phyloP scores from a whole-genome alignment of 2,797 vertebrate genomes.

The Poecilia gillii region DNA sequence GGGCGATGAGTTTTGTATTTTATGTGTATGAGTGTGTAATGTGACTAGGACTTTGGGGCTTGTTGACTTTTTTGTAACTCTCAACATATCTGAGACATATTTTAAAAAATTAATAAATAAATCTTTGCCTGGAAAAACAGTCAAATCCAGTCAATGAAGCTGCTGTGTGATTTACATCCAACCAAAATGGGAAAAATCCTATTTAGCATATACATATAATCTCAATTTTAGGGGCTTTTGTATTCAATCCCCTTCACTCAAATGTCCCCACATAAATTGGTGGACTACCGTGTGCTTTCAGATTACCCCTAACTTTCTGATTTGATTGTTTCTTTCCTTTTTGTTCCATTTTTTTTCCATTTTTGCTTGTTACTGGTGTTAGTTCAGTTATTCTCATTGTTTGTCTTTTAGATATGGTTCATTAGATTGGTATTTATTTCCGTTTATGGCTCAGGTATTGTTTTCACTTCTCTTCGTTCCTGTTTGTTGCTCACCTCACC shows the following conservation, averaged over 20 bases:
- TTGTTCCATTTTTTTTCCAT: too few species aligned
- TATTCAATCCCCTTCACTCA: not conserved
- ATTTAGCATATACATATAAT: not conserved
- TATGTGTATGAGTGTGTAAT: not conserved
- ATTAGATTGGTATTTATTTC: too few species aligned
- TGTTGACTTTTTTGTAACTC: slow-evolving; percentile 43
- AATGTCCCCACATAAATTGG: not conserved
- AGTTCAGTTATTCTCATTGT: too few species aligned
- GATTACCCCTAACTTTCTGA: not conserved
- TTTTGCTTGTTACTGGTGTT: too few species aligned
- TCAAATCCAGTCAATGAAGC: not conserved
- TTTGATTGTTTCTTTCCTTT: too few species aligned
- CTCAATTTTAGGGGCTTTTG: not conserved
- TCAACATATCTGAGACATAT: slow-evolving; percentile 7
- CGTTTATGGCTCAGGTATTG: too few species aligned
- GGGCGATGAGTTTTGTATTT: not conserved
- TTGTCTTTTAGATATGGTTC: too few species aligned
- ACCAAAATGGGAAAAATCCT: slow-evolving; percentile 11
- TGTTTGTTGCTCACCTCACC: too few species aligned
- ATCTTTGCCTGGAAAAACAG: slow-evolving; percentile 8
- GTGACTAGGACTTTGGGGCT: slow-evolving; percentile 20
- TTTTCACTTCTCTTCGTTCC: too few species aligned
- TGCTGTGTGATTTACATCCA: slow-evolving; percentile 1
- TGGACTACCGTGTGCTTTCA: not conserved
- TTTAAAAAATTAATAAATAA: slow-evolving; percentile 42